These are phyloP conservation scores for Apantesis nais DNA, from an alignment of 2,888 invertebrate genomes.

Conservation along the genomic window DNA sequence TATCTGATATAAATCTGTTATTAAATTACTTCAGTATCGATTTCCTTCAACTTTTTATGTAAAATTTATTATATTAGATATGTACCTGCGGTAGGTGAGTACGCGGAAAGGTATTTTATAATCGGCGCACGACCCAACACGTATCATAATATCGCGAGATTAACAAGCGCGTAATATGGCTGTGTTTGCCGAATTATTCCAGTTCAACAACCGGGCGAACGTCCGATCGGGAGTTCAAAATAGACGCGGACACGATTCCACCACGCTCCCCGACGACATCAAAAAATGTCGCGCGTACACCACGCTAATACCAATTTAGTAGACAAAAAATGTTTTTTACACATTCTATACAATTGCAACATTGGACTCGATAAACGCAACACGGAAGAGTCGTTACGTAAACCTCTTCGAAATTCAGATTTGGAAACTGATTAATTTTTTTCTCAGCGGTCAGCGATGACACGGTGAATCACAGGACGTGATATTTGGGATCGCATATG, in stretches of 20 bases:
- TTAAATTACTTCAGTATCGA: slow-evolving; percentile 39
- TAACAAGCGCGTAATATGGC: slow-evolving; percentile 79
- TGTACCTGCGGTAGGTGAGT: slow-evolving; percentile 25
- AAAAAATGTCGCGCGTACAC: slow-evolving; percentile 53
- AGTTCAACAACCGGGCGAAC: slow-evolving; percentile 84
- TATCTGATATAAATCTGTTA: slow-evolving; percentile 41
- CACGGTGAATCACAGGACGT: slow-evolving; percentile 52
- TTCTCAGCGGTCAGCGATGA: slow-evolving; percentile 34
- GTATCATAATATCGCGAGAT: slow-evolving; percentile 71
- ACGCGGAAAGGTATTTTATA: slow-evolving; percentile 56
- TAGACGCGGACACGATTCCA: slow-evolving; percentile 76
- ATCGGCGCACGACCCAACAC: slow-evolving; percentile 56
- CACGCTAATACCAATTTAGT: slow-evolving; percentile 24
- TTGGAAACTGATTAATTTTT: slow-evolving; percentile 43
- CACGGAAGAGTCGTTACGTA: slow-evolving; percentile 46
- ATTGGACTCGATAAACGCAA: slow-evolving; percentile 46
- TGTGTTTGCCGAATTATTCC: slow-evolving; percentile 84
- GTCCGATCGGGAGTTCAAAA: slow-evolving; percentile 81
- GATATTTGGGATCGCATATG: slow-evolving; percentile 60
- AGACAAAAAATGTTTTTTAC: slow-evolving; percentile 24
- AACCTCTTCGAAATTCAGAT: slow-evolving; percentile 43
- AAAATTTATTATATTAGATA: slow-evolving; percentile 31
- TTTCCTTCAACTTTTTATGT: slow-evolving; percentile 32
- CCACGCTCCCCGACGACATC: slow-evolving; percentile 62
- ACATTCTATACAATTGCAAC: slow-evolving; percentile 42